Evolutionary conservation across 1,140 invertebrate genomes (phyloP), one percentile per base, ranked within the genome.

Genomic region (Medauroidea extradentata): DNA sequence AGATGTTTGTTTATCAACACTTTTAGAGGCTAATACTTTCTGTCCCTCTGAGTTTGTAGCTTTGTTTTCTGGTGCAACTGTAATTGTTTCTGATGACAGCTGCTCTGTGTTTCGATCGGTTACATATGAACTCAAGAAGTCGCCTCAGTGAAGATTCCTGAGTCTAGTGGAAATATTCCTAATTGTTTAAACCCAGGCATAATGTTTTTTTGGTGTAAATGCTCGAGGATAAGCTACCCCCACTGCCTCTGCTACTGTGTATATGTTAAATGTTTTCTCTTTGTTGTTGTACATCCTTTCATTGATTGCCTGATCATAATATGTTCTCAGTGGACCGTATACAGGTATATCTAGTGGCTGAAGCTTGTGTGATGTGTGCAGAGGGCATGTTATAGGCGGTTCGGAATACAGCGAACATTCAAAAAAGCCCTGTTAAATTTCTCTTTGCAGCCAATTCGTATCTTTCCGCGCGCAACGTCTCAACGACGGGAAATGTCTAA

Each of bases 241-340:
- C 29, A 76, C 60, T 51, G 79, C 72, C 7, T 57, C 63, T 44
- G 75, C 71, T 50, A 80, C 73, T 58, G 79, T 74, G 65, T 78
- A 79, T 27, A 80, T 76, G 13, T 71, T 69, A 66, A 81, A 76
- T 8, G 73, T 65, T 66, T 74, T 78, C n/a, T 75, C 73, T 38
- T 73, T 70, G 60, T 81, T 66, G 54, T 50, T 73, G 62, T 66
- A 46, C 71, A 79, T 69, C 76, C 77, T 81, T 44, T 50, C 67
- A 66, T 76, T 27, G 13, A 27, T 69, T 19, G 69, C 66, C 14
- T 72, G 0, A 62, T 69, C 67, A 34, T 74, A 65, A 60, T 67
- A 65, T 19, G 54, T 67, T 56, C 77, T 79, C 7, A 79, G 69
- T 41, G 75, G 68, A 14, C 67, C 71, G 60, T 64, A 75, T 21